Base-by-base conservation (phyloP, 2,888 invertebrate species). In the Habroteleia sp. region DNA sequence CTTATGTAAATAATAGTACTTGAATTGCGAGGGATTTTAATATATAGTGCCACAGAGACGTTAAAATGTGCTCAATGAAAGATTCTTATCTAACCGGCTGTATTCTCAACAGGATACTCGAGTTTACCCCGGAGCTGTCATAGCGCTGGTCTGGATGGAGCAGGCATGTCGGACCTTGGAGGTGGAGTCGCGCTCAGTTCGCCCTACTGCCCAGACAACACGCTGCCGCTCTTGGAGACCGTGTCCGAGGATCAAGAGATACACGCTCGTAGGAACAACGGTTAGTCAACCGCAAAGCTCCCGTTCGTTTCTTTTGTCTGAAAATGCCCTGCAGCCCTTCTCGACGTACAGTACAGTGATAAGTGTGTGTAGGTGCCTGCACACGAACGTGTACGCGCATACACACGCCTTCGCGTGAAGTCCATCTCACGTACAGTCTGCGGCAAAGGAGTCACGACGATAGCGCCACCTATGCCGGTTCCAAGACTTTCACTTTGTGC, bases 121-220 rank as follows among this genome's bases (percentile, higher is more conserved):
- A 95, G 95, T 89, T 90, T 96, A 82, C 95, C 96, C 17, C 91
- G 96, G 77, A 95, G 95, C 62, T 95, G 95, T 83, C 95, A 95
- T 90, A 87, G 85, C 86, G 89, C 87, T 82, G 89, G 87, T 80
- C 87, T 82, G 81, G 89, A 81, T 85, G 90, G 78, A 88, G 91
- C 86, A 89, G 91, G 91, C 78, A 89, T 91, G 80, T 89, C 90
- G 78, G 91, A 91, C 33, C 90, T 91, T 5, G 91, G 91, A 1
- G 91, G 91, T 81, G 92, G 91, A 35, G 89, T 91, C 50, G 90
- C 91, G n/a, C 82, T 89, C 27, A 91, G 91, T 65, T 89, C 90
- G 68, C 89, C 89, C 23, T 90, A 90, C 79, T 89, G 89, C 85
- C 91, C 91, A 73, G 93, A 93, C 87, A 91, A 91, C 81, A 89